Conservation (phyloP, 2,797 vertebrate species). For the Rhinella marina region DNA sequence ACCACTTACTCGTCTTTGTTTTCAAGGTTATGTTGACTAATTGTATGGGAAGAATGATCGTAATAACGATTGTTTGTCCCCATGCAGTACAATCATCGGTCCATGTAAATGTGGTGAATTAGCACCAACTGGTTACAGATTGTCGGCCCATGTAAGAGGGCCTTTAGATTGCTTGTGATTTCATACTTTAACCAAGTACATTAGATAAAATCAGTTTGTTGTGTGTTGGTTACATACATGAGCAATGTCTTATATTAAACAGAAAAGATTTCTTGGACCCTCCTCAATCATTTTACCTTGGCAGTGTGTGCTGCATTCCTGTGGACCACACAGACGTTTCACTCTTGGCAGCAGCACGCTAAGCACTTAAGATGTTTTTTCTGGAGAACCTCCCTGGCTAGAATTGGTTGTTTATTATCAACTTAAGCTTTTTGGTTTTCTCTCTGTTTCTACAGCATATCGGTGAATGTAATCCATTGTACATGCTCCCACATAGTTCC, state of each 20-base stretch:
- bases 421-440: neutral
- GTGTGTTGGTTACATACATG: neutral
- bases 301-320: constrained; percentile 58
- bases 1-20: neutral
- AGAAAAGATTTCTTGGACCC: neutral
- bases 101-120: too few species aligned
- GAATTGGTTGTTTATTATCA: constrained; percentile 15
- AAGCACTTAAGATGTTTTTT: constrained; percentile 62
- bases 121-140: too few species aligned
- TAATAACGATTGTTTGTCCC: too few species aligned
- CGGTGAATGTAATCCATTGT: neutral
- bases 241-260: neutral
- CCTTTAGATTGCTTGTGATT: too few species aligned
- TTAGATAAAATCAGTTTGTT: neutral
- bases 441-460: neutral
- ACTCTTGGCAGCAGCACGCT: constrained; percentile 57
- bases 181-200: too few species aligned
- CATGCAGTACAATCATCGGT: too few species aligned
- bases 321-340: constrained; percentile 64
- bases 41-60: too few species aligned
- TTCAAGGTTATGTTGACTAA: too few species aligned
- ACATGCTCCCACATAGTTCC: neutral
- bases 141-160: too few species aligned
- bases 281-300: constrained; percentile 46
- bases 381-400: constrained; percentile 50